Evolutionary conservation across 2,113 vertebrate species (phyloP).

Genomic region (Eudorcas thomsonii): DNA sequence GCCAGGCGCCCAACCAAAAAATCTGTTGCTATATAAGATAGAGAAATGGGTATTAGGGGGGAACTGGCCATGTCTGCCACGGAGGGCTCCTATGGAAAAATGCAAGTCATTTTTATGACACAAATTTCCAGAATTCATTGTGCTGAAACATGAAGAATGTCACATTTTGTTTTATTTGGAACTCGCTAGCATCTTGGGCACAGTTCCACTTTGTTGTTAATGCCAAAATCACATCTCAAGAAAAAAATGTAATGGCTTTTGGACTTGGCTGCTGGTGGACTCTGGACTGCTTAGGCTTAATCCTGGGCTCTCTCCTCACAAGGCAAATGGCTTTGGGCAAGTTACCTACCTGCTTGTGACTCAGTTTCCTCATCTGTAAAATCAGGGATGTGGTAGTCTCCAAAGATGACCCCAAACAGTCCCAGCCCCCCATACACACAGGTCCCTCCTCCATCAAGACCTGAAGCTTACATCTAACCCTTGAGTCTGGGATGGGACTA

Average conservation of each 20-base stretch:
- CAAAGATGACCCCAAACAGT: not conserved
- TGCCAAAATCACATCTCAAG: not conserved
- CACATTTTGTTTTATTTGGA: not conserved
- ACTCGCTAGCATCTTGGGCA: not conserved
- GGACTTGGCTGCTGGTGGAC: not conserved
- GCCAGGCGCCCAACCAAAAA: not conserved
- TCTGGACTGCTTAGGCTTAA: not conserved
- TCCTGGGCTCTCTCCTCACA: not conserved
- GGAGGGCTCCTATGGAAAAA: not conserved
- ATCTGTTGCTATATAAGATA: not conserved
- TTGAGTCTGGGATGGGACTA: not conserved
- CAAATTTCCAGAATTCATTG: not conserved
- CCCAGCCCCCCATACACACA: not conserved
- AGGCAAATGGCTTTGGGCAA: not conserved
- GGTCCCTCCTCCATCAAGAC: not conserved
- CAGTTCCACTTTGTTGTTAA: not conserved
- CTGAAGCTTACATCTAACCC: not conserved
- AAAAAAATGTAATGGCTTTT: not conserved
- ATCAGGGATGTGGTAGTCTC: not conserved
- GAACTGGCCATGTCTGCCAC: not conserved
- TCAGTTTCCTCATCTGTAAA: not conserved
- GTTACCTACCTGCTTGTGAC: not conserved
- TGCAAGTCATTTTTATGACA: not conserved
- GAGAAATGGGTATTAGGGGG: not conserved
- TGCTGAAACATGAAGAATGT: not conserved